Percentiles rank a stretch among this genome's conserved stretches.
Conservation (phyloP, 1,140 invertebrate species). For the Dreissena polymorpha region DNA sequence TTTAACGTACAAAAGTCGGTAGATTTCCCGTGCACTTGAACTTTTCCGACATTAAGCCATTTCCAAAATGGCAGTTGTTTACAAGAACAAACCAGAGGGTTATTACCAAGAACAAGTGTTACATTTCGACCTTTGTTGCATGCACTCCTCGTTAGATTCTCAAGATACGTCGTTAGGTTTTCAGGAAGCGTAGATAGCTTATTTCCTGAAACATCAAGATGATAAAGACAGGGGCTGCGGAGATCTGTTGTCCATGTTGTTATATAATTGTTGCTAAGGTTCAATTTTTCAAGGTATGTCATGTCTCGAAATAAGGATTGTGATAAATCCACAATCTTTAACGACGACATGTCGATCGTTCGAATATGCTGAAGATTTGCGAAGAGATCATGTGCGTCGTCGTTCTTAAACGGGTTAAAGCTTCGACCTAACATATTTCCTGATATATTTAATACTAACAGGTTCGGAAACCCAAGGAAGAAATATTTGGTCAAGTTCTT, state of each 20-base stretch:
- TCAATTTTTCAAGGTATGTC: conserved; percentile 6
- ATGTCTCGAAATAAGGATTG: conserved; percentile 9
- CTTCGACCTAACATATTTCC: not conserved
- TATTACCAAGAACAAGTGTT: not conserved
- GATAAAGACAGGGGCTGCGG: not conserved
- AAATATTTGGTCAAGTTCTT: not conserved
- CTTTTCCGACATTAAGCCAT: conserved; percentile 13
- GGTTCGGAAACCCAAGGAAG: not conserved
- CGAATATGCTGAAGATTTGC: not conserved
- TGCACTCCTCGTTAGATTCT: not conserved
- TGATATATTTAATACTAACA: conserved; percentile 24
- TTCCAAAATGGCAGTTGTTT: conserved; percentile 9
- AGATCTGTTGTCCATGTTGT: conserved; percentile 10
- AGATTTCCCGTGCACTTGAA: not conserved
- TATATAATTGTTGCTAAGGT: conserved; percentile 2
- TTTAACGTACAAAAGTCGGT: conserved; percentile 5
- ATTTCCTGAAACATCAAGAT: conserved; percentile 13
- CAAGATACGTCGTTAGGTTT: conserved; percentile 4
- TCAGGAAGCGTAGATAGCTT: conserved; percentile 1
- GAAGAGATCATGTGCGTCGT: not conserved
- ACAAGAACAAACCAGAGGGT: conserved; percentile 26
- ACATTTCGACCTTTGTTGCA: not conserved
- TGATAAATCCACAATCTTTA: not conserved
- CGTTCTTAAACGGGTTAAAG: conserved; percentile 1
- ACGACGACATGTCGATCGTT: conserved; percentile 11